Conservation (phyloP, 2,888 invertebrate genomes). For the Ichneumoninae sp. region DNA sequence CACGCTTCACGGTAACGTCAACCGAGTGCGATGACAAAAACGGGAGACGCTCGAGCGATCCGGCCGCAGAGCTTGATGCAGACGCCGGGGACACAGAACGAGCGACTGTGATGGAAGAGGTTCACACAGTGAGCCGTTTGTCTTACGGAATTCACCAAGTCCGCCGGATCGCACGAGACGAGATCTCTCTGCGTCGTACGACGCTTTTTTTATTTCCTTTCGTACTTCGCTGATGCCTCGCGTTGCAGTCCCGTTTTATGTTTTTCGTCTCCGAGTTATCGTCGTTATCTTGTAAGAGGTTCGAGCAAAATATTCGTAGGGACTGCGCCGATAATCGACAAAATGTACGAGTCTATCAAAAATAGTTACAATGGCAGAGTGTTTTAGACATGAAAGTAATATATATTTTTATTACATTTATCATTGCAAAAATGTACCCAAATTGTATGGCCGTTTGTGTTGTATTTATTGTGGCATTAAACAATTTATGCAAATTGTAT, state of each 20-base stretch:
- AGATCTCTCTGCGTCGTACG: constrained; percentile 45
- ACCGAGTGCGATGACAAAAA: constrained; percentile 65
- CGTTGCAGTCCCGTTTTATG: neutral
- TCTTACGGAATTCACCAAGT: constrained; percentile 65
- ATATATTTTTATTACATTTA: too few species aligned
- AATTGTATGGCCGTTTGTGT: too few species aligned
- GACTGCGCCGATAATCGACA: neutral
- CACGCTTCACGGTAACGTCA: constrained; percentile 66
- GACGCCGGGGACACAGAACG: constrained; percentile 44
- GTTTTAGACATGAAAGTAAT: too few species aligned
- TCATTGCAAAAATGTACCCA: neutral
- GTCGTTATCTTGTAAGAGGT: neutral
- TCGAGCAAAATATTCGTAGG: neutral
- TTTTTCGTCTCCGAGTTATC: constrained; percentile 1
- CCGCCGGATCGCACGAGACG: constrained; percentile 67
- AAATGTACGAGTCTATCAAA: neutral
- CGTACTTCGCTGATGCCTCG: neutral
- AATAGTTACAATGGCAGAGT: too few species aligned
- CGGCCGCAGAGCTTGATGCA: constrained; percentile 2
- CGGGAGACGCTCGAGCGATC: constrained; percentile 42
- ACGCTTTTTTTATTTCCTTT: constrained; percentile 49
- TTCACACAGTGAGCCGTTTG: constrained; percentile 70
- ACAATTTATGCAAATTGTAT: too few species aligned
- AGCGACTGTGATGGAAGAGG: constrained; percentile 49
- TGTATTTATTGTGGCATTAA: too few species aligned